Conservation (phyloP, 2,888 invertebrate genomes). For the Proisotoma minuta region DNA sequence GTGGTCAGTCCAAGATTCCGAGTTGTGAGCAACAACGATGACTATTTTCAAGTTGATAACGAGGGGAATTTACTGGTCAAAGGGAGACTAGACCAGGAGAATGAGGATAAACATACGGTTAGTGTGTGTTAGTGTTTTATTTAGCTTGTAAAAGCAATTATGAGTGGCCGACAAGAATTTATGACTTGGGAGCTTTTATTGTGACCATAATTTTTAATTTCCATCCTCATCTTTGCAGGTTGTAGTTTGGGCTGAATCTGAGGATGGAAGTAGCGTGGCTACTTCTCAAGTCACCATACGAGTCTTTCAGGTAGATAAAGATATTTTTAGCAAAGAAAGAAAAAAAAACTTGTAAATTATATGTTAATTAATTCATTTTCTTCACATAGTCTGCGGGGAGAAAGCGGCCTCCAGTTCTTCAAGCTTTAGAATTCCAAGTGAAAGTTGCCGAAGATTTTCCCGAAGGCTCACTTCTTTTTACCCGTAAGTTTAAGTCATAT, state of each 20-base stretch:
- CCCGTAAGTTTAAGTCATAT: conserved; percentile 30
- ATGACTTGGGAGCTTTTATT: background rate
- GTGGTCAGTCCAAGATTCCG: conserved; percentile 53
- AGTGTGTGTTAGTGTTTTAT: conserved; percentile 11
- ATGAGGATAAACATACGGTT: conserved; percentile 47
- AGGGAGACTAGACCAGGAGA: conserved; percentile 45
- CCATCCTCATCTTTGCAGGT: conserved; percentile 31
- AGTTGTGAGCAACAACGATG: conserved; percentile 50
- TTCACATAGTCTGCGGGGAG: conserved; percentile 30
- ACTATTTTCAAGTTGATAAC: conserved; percentile 46
- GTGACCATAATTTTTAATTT: background rate
- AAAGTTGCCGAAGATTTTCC: conserved; percentile 47
- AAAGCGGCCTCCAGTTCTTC: conserved; percentile 41
- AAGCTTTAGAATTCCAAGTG: conserved; percentile 40
- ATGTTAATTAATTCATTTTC: background rate
- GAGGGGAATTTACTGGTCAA: conserved; percentile 45
- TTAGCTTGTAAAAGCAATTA: too few relatives aligned
- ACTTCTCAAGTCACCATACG: conserved; percentile 47
- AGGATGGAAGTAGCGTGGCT: conserved; percentile 45
- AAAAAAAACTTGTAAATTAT: too few relatives aligned
- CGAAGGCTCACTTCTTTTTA: conserved; percentile 46
- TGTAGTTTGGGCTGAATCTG: conserved; percentile 47
- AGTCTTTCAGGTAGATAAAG: conserved; percentile 36
- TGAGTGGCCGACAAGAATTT: background rate
- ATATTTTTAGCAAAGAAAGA: too few relatives aligned